Evolutionary conservation across 2,797 vertebrate species (phyloP).

Genomic region (Cuniculus paca): DNA sequence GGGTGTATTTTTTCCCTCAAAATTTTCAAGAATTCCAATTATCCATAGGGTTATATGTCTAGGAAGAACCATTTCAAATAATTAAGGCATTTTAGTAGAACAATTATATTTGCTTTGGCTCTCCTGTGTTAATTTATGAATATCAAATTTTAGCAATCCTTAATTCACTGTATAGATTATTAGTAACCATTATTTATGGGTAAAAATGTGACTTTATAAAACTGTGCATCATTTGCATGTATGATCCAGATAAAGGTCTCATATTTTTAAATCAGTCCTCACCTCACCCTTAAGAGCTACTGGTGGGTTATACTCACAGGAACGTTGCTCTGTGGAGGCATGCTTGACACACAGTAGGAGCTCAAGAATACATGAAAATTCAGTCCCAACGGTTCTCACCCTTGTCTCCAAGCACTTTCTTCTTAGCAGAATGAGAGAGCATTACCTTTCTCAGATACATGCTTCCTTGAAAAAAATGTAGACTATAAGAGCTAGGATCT

Average conservation of each 20-base stretch:
- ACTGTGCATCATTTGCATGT: neutral
- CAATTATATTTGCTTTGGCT: neutral
- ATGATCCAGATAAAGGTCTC: neutral
- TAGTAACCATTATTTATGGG: neutral
- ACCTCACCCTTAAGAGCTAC: neutral
- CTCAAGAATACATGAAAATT: neutral
- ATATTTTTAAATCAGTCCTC: neutral
- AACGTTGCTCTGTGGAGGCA: neutral
- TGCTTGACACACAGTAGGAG: neutral
- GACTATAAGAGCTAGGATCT: neutral
- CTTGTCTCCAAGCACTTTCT: neutral
- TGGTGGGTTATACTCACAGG: neutral
- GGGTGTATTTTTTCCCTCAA: neutral
- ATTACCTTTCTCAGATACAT: neutral
- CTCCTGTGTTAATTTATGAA: slow-evolving; percentile 43
- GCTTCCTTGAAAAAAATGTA: neutral
- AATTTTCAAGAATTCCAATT: slow-evolving; percentile 41
- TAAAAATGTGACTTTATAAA: slow-evolving; percentile 65
- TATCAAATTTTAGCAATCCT: slow-evolving; percentile 62
- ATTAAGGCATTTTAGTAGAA: slow-evolving; percentile 53
- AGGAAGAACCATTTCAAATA: slow-evolving; percentile 60
- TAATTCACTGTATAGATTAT: slow-evolving; percentile 40
- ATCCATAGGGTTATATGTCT: neutral
- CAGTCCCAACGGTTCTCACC: neutral
- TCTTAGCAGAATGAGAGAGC: neutral